Base-by-base conservation (phyloP, 2,888 invertebrate genomes). In the Steinernema carpocapsae region DNA sequence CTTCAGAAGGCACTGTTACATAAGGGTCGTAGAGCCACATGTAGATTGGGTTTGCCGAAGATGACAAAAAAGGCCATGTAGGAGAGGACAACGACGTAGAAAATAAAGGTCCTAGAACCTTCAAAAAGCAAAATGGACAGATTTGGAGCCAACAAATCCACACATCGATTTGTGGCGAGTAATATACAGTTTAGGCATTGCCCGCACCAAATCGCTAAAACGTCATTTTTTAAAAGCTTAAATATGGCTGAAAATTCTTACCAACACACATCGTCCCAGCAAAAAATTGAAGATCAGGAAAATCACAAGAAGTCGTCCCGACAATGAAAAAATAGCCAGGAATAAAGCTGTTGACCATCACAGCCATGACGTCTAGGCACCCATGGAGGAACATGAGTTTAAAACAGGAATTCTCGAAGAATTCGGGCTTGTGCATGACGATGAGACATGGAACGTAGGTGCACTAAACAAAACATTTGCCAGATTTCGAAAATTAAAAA, bases 351-450 rank as follows among this genome's bases (percentile, higher is more conserved):
- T 22, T 56, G 24, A 22, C 3, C 7, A 24, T 56, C 6, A 26
- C 12, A 6, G 56, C 26, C 12, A 6, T 2, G n/a, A 56, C 26
- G 26, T 56, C 56, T 6, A 56, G 14, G 22, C 14, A 24, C 7
- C 56, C 56, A 56, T 19, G 56, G 26, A 56, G 56, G 17, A 56
- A 56, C 56, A 56, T 56, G 6, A 56, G 56, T 56, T 56, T 56
- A 19, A 19, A 56, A 26, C 56, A 56, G 24, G 56, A 26, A 19
- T 56, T 24, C 6, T 56, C n/a, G 17, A 14, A 19, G 7, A 56
- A 24, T 56, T 56, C 56, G 3, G 3, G 3, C 22, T 56, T 12
- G 24, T 2, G 22, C 6, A 56, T 14, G 24, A 56, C 56, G 56
- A 56, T 56, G 24, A 56, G 14, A 17, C 56, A 56, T 2, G 56